Evolutionary conservation across 2,888 invertebrate species (phyloP).

Genomic region (Aquatica leii): DNA sequence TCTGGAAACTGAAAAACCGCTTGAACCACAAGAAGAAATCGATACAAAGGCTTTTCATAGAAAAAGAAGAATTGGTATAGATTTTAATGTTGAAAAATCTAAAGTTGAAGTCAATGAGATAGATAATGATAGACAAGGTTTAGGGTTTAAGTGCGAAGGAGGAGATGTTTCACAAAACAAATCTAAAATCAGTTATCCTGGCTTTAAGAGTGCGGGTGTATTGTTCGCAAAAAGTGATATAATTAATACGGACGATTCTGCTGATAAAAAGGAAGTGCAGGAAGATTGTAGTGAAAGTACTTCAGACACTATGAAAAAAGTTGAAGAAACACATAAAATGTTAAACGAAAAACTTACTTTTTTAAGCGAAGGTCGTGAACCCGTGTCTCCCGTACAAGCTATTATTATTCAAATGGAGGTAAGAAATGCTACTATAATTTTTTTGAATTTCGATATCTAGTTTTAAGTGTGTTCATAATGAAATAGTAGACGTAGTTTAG

Average conservation of each 20-base stretch:
- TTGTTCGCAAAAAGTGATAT: conserved; percentile 53
- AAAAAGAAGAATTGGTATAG: conserved; percentile 65
- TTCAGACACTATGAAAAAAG: conserved; percentile 46
- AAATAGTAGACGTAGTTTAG: no score
- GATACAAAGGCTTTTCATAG: conserved; percentile 64
- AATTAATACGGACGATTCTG: conserved; percentile 35
- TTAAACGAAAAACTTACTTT: conserved; percentile 68
- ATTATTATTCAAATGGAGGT: conserved; percentile 71
- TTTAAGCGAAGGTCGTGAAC: conserved; percentile 65
- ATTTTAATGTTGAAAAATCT: conserved; percentile 55
- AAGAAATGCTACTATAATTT: no score
- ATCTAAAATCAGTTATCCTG: conserved; percentile 44
- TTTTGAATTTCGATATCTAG: no score
- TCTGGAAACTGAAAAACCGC: conserved; percentile 35
- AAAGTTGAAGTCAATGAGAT: conserved; percentile 23
- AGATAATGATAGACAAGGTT: conserved; percentile 52
- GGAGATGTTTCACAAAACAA: conserved; percentile 34
- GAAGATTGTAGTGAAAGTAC: conserved; percentile 11
- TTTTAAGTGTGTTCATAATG: no score
- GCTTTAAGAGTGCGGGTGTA: conserved; percentile 58
- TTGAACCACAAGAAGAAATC: conserved; percentile 36
- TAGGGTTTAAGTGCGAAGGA: conserved; percentile 54
- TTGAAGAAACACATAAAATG: conserved; percentile 59
- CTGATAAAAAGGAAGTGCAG: conserved; percentile 10
- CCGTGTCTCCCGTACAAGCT: conserved; percentile 66